Evolutionary conservation across 2,797 vertebrate genomes (phyloP), one percentile per base, ranked within the genome.

Genomic region (Sebastes taczanowskii): DNA sequence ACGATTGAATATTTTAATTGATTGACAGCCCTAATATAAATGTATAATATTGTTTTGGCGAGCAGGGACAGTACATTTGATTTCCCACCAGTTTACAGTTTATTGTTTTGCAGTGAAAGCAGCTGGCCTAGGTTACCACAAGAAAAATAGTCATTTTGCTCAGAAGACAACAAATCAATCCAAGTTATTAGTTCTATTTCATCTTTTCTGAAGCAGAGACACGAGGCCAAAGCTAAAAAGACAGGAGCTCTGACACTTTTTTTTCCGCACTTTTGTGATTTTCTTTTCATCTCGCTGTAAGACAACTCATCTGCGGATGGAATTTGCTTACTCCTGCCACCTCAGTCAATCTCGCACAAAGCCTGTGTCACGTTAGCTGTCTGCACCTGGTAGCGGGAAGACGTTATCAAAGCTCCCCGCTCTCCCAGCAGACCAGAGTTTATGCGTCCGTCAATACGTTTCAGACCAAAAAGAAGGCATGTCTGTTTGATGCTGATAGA

Each of bases 211-310:
- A 60, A 59, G 85, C 56, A 29, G 74, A 80, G 75, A 60, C 82
- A 65, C 32, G 34, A 83, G 89, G 76, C 70, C 81, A 67, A 66
- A 76, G 34, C 49, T 52, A 68, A 79, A 86, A 86, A 46, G n/a
- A 84, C 8, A 72, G 58, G 13, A 80, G 74, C 79, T 66, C 58
- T 83, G 80, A 83, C 88, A 89, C 69, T 67, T 83, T 86, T 60
- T 85, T 85, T 85, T 77, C 80, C 65, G 86, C 71, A 74, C 84
- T 83, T 89, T 83, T 86, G 58, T 88, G 89, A 94, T 94, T 94
- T 92, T 87, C 85, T 93, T 95, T 93, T 93, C 90, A 94, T 94
- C 89, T 92, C 27, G 71, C 89, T 66, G 70, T 75, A 89, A 93
- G 87, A 89, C 92, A 90, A 93, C 82, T 92, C 91, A 88, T 93